phyloP scores from a whole-genome alignment of 2,888 invertebrate genomes.

The Bembecia ichneumoniformis region DNA sequence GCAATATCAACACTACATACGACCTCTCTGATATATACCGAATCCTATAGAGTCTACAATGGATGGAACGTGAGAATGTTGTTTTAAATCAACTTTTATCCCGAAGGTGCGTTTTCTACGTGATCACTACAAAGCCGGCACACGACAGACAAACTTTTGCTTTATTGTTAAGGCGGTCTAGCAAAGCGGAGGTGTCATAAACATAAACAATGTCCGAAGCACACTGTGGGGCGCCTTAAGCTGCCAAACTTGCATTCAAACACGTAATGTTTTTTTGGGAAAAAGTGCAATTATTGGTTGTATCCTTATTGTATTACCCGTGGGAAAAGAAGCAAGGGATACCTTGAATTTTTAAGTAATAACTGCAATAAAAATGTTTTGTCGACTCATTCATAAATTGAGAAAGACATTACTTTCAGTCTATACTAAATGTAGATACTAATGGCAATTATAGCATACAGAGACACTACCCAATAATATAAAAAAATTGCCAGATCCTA shows the following conservation, averaged over 20 bases:
- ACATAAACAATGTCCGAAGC: conserved; percentile 50
- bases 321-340: conserved; percentile 41
- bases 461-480: too few relatives aligned
- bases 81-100: conserved; percentile 47
- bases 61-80: conserved; percentile 64
- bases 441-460: too few relatives aligned
- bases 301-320: conserved; percentile 36
- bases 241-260: conserved; percentile 54
- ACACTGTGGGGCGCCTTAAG: conserved; percentile 44
- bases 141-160: conserved; percentile 33
- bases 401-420: too few relatives aligned
- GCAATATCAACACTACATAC: too few relatives aligned
- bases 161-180: conserved; percentile 49
- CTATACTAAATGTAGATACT: too few relatives aligned
- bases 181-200: conserved; percentile 53
- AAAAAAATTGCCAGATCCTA: too few relatives aligned
- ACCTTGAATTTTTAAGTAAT: too few relatives aligned
- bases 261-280: conserved; percentile 59
- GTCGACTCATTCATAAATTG: too few relatives aligned
- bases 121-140: conserved; percentile 46
- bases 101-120: conserved; percentile 42
- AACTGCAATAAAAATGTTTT: too few relatives aligned
- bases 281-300: conserved; percentile 55
- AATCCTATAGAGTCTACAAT: conserved; percentile 44
- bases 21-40: too few relatives aligned